Percentiles rank a stretch among this genome's conserved stretches.
phyloP scores from a whole-genome alignment of 2,797 vertebrate species.

The Anableps anableps region DNA sequence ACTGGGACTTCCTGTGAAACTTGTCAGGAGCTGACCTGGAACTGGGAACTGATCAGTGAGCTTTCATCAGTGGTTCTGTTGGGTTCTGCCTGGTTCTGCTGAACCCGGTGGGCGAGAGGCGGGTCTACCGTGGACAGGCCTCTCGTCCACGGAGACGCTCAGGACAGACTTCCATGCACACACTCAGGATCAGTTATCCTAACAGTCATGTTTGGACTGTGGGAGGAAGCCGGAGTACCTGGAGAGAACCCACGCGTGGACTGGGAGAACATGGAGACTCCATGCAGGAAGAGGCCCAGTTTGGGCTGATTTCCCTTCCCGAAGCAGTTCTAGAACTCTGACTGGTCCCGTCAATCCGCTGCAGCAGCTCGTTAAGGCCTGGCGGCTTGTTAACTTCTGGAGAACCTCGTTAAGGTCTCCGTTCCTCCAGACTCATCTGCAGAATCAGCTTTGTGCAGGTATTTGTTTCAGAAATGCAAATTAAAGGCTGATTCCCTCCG shows the following conservation, averaged over 20 bases:
- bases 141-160: neutral
- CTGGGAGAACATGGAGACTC: neutral
- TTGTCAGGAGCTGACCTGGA: neutral
- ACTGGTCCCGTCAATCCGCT: too few species aligned
- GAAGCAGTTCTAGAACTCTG: neutral
- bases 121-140: neutral
- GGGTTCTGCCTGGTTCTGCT: neutral
- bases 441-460: neutral
- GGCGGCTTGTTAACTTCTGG: too few species aligned
- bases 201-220: neutral
- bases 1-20: constrained; percentile 1
- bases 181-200: neutral
- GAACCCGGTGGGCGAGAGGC: too few species aligned
- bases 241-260: neutral
- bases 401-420: neutral
- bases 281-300: neutral
- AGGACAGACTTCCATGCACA: neutral
- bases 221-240: neutral
- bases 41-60: neutral
- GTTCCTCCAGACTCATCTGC: too few species aligned
- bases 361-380: too few species aligned
- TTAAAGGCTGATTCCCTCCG: too few species aligned
- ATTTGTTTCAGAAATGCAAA: too few species aligned
- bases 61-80: neutral
- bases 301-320: too few species aligned